phyloP scores from a whole-genome alignment of 2,113 vertebrate species.

The Tetraodon nigroviridis region DNA sequence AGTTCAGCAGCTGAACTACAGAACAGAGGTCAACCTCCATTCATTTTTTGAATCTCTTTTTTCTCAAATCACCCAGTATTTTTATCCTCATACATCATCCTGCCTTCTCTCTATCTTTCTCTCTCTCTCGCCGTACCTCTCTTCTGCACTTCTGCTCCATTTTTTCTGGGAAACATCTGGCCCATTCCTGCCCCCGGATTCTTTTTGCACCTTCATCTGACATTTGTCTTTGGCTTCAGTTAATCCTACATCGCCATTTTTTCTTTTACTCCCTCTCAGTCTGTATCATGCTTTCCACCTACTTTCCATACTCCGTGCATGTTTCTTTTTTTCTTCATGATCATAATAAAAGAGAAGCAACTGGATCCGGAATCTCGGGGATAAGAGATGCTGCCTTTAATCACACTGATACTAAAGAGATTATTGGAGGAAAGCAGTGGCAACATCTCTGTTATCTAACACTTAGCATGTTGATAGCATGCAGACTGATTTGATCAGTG shows the following conservation, averaged over 20 bases:
- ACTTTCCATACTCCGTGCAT: slow-evolving; percentile 34
- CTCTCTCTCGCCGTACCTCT: not conserved
- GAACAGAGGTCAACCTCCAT: no score
- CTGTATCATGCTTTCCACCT: slow-evolving; percentile 35
- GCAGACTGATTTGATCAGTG: slow-evolving; percentile 57
- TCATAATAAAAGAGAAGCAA: slow-evolving; percentile 31
- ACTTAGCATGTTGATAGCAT: slow-evolving; percentile 38
- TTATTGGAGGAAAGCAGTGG: slow-evolving; percentile 53
- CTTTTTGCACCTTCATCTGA: not conserved
- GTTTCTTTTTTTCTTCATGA: slow-evolving; percentile 29
- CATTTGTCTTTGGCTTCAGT: slow-evolving; percentile 1
- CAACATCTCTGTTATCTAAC: slow-evolving; percentile 39
- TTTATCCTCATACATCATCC: not conserved
- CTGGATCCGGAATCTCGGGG: slow-evolving; percentile 47
- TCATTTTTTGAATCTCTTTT: not conserved
- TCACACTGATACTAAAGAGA: slow-evolving; percentile 62
- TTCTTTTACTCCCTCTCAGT: slow-evolving; percentile 16
- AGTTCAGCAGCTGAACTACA: no score
- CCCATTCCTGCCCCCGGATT: not conserved
- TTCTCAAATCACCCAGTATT: not conserved
- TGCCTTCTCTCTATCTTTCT: not conserved
- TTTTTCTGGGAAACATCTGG: not conserved
- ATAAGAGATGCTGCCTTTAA: slow-evolving; percentile 51
- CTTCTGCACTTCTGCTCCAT: not conserved
- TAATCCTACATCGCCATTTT: slow-evolving; percentile 4